Percentiles rank a stretch among this genome's conserved stretches.
phyloP scores from a whole-genome alignment of 2,888 invertebrate species.

The Mesoligia furuncula region DNA sequence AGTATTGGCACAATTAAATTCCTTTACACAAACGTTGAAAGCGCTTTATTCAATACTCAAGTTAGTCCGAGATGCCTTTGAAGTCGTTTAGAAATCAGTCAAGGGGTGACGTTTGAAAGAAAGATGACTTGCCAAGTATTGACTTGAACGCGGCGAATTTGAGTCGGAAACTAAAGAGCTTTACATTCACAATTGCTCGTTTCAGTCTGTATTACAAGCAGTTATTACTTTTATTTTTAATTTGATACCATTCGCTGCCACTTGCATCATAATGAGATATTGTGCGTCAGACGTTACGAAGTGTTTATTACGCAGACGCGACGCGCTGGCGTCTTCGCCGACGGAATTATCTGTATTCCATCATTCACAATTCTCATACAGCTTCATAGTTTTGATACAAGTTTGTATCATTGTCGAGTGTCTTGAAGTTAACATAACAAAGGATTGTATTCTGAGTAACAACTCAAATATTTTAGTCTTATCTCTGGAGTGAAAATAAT shows the following conservation, averaged over 20 bases:
- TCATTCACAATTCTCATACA: constrained; percentile 52
- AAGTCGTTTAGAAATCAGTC: constrained; percentile 62
- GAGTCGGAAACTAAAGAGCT: constrained; percentile 46
- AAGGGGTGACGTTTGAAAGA: constrained; percentile 62
- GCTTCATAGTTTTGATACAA: constrained; percentile 49
- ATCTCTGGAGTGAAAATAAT: constrained; percentile 37
- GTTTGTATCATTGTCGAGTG: constrained; percentile 33
- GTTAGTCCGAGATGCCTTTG: constrained; percentile 58
- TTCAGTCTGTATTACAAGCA: constrained; percentile 39
- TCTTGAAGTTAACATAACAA: constrained; percentile 47
- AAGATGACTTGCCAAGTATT: constrained; percentile 63
- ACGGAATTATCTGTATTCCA: constrained; percentile 62
- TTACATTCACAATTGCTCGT: constrained; percentile 48
- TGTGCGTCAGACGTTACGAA: constrained; percentile 76
- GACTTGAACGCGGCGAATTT: constrained; percentile 56
- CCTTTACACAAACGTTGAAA: constrained; percentile 45
- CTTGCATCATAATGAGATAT: constrained; percentile 75
- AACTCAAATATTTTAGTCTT: constrained; percentile 32
- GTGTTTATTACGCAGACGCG: constrained; percentile 80
- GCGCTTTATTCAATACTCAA: constrained; percentile 58
- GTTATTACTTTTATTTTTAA: constrained; percentile 48
- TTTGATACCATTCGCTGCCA: constrained; percentile 61
- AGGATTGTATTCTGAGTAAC: constrained; percentile 42
- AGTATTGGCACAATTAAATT: constrained; percentile 38
- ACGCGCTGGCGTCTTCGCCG: constrained; percentile 74